Evolutionary conservation across 2,888 invertebrate genomes (phyloP), one percentile per base, ranked within the genome.

Genomic region (Coecobrya sp.): DNA sequence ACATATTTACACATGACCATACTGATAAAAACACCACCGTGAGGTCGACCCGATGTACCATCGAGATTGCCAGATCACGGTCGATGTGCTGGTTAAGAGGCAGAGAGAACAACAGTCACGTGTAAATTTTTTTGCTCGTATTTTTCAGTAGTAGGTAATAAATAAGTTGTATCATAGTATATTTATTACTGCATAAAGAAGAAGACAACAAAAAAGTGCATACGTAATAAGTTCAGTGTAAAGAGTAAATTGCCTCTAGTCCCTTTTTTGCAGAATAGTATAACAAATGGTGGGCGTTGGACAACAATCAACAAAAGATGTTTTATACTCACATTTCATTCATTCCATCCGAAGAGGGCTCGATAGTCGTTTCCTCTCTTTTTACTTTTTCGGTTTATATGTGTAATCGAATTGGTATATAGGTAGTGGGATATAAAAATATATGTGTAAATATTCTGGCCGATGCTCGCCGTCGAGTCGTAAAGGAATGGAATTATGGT

Each of bases 261-360:
- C 62, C 73, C 76, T 79, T 79, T 89, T 89, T 84, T 62, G 89
- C 89, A 70, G 81, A 85, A 55, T 27, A 68, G n/a, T n/a, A 76
- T 76, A 89, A 89, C 89, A 85, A 89, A 89, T 89, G 89, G 89
- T 89, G 89, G 89, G 89, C 89, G 89, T 89, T 65, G 89, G 65
- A 85, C 84, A 89, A 89, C 89, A 89, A 89, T 89, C 89, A 89
- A 89, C 84, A 85, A 89, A 82, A 82, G 62, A 85, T 42, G 84
- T 70, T 85, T 42, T 87, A 76, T 73, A 27, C 49, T 16, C 68
- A 85, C 65, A 27, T 22, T 62, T 84, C 84, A 84, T 62, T 62
- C 49, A 22, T 30, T 76, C 73, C 42, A 55, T 55, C 73, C 73
- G 79, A 52, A 42, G 19, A 19, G 70, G 42, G n/a, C 36, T 42